Percentiles rank a stretch among this genome's conserved stretches.
Evolutionary conservation across 2,888 invertebrate species (phyloP).

Genomic region (Vesta saturnalis): DNA sequence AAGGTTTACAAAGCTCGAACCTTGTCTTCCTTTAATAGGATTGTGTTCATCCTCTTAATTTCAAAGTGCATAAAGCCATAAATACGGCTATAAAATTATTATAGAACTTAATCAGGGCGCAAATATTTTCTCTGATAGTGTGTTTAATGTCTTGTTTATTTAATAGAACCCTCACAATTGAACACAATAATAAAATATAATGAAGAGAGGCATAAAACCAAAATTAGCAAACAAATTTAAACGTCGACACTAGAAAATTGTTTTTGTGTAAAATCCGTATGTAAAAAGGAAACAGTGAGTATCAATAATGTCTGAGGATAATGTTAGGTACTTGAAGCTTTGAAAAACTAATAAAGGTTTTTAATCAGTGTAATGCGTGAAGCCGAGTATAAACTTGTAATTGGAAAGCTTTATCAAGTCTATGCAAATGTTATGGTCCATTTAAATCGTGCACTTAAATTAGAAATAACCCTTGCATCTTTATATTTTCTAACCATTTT

Average conservation of each 20-base stretch:
- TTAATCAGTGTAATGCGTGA: slow-evolving; percentile 52
- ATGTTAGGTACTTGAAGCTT: slow-evolving; percentile 18
- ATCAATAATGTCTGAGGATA: neutral
- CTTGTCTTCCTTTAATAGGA: slow-evolving; percentile 1
- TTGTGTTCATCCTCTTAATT: slow-evolving; percentile 13
- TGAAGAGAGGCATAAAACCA: slow-evolving; percentile 10
- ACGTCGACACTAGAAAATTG: neutral
- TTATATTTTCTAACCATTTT: slow-evolving; percentile 16
- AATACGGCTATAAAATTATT: slow-evolving; percentile 23
- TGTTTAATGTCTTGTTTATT: slow-evolving; percentile 19
- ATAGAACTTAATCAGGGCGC: slow-evolving; percentile 21
- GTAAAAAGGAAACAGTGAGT: neutral
- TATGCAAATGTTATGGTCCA: slow-evolving; percentile 50
- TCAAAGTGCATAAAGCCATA: slow-evolving; percentile 15
- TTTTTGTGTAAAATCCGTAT: neutral
- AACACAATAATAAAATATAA: slow-evolving; percentile 24
- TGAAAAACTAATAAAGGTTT: slow-evolving; percentile 24
- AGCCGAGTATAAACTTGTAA: slow-evolving; percentile 42
- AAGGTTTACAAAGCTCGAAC: slow-evolving; percentile 5
- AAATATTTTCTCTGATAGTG: slow-evolving; percentile 18
- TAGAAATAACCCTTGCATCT: slow-evolving; percentile 3
- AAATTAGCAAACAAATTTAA: slow-evolving; percentile 15
- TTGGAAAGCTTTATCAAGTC: slow-evolving; percentile 52
- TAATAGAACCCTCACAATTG: slow-evolving; percentile 16
- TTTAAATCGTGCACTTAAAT: slow-evolving; percentile 11